Evolutionary conservation across 2,113 vertebrate genomes (phyloP).

Genomic region (Petrocephalus microphthalmus): DNA sequence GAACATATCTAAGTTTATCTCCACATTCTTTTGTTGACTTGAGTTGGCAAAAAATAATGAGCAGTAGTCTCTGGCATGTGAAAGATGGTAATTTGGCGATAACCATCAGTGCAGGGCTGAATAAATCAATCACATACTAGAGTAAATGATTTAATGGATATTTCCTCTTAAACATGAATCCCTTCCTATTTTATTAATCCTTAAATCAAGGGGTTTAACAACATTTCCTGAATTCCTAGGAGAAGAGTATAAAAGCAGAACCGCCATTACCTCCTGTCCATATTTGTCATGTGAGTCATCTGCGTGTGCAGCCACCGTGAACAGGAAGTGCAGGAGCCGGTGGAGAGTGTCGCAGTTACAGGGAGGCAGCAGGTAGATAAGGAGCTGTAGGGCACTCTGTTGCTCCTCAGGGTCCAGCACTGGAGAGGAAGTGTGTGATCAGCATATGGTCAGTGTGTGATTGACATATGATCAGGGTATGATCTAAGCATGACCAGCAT

Average conservation of each 20-base stretch:
- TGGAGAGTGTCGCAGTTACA: conserved; percentile 95
- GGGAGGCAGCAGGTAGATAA: conserved; percentile 89
- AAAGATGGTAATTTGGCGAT: not conserved
- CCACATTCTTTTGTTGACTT: not conserved
- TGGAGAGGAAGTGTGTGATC: conserved; percentile 44
- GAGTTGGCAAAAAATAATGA: not conserved
- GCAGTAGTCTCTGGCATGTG: not conserved
- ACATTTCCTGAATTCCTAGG: not conserved
- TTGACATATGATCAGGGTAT: not conserved
- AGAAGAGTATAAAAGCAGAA: not conserved
- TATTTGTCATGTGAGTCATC: conserved; percentile 69
- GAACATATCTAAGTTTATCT: not conserved
- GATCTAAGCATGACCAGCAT: not conserved
- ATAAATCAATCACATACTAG: not conserved
- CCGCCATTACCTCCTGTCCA: conserved; percentile 68
- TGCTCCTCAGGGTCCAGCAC: conserved; percentile 83
- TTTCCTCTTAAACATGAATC: not conserved
- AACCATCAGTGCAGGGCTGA: not conserved
- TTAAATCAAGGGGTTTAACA: not conserved
- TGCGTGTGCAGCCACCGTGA: conserved; percentile 80
- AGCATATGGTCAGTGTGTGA: not conserved
- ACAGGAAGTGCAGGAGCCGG: conserved; percentile 83
- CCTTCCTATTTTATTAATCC: not conserved
- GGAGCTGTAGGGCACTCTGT: conserved; percentile 74
- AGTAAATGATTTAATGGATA: not conserved